phyloP scores from a whole-genome alignment of 1,140 invertebrate genomes.

The Chionoecetes opilio region DNA sequence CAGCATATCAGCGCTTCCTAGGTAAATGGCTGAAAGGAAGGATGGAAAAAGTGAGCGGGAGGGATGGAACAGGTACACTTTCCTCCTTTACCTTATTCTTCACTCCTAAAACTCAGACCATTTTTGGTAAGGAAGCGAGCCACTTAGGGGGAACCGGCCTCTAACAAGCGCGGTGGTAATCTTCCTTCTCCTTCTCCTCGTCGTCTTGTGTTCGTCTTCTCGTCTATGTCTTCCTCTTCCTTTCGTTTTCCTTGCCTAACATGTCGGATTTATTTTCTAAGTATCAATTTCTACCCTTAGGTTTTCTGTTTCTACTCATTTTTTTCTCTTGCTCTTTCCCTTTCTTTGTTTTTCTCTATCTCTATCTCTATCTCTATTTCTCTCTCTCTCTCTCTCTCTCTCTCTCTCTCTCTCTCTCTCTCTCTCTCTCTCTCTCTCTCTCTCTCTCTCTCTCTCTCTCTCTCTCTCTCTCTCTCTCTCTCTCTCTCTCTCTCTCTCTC shows the following conservation, averaged over 20 bases:
- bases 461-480: too few relatives aligned
- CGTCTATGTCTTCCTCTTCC: too few relatives aligned
- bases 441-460: too few relatives aligned
- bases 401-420: not conserved
- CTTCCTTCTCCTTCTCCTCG: not conserved
- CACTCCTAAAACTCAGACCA: constrained; percentile 2
- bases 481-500: not conserved
- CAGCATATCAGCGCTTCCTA: not conserved
- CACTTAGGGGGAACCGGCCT: not conserved
- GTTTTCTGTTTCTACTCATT: too few relatives aligned
- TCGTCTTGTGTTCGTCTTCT: not conserved
- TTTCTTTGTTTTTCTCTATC: not conserved
- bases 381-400: too few relatives aligned
- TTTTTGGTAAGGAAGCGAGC: not conserved
- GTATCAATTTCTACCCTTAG: too few relatives aligned
- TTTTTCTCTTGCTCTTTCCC: too few relatives aligned
- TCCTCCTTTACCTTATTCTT: constrained; percentile 15
- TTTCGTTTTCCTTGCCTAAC: too few relatives aligned
- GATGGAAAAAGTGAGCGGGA: not conserved
- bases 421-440: not conserved
- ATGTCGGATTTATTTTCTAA: too few relatives aligned
- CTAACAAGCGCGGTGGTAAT: not conserved
- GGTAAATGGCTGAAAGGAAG: not conserved
- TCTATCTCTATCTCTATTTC: not conserved
- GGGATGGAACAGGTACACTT: not conserved